These are phyloP conservation scores for Chionomys nivalis DNA, from an alignment of 2,113 vertebrate species.

Conservation along the genomic window DNA sequence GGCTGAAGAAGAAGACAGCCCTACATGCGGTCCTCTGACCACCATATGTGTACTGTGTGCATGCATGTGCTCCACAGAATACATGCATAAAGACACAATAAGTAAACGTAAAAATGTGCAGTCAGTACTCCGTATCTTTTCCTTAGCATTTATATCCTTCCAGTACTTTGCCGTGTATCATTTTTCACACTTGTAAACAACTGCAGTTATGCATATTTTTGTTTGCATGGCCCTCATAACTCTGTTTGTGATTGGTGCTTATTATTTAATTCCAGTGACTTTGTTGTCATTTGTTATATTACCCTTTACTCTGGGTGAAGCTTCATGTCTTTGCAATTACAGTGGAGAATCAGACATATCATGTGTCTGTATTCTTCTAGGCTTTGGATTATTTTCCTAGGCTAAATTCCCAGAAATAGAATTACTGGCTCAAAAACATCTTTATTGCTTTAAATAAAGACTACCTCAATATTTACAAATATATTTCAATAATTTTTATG, in stretches of 20 bases:
- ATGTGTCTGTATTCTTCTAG: constrained; percentile 29
- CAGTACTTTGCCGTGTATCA: neutral
- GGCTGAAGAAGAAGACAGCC: neutral
- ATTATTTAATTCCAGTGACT: constrained; percentile 37
- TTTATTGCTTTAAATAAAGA: constrained; percentile 37
- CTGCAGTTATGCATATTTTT: neutral
- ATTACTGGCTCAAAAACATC: constrained; percentile 48
- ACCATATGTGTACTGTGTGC: neutral
- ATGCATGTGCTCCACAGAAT: neutral
- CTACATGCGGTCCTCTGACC: neutral
- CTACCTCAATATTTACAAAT: constrained; percentile 53
- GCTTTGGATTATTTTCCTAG: constrained; percentile 64
- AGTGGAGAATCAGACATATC: constrained; percentile 48
- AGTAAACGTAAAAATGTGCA: neutral
- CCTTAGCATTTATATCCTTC: constrained; percentile 1
- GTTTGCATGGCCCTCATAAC: constrained; percentile 4
- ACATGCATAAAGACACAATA: neutral
- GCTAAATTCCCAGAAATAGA: constrained; percentile 27
- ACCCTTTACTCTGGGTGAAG: constrained; percentile 15
- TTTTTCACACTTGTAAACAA: constrained; percentile 30
- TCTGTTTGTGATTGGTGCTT: constrained; percentile 31
- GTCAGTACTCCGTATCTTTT: too few relatives aligned
- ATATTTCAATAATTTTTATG: constrained; percentile 46
- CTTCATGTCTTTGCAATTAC: constrained; percentile 28
- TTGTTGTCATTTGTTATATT: neutral